Evolutionary conservation across 37 sponge, comb jelly and placozoan genomes (phyloP).

Genomic region (Lycopodina hypogea): DNA sequence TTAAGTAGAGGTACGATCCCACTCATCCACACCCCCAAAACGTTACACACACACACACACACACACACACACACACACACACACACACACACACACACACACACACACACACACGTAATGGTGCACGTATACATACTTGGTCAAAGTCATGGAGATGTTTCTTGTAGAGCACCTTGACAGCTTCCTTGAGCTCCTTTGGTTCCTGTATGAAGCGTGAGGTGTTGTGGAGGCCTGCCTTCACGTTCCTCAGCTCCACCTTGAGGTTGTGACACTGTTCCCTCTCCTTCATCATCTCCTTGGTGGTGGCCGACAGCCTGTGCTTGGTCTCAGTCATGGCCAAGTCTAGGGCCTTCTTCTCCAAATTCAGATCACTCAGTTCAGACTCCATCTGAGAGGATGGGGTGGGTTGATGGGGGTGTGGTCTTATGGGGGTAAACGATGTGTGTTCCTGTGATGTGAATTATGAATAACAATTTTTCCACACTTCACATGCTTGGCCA

Average conservation of each 20-base stretch:
- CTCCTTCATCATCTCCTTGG: conserved; percentile 83
- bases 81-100: no score
- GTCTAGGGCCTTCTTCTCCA: conserved; percentile 75
- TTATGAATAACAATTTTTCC: no score
- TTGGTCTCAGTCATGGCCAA: conserved; percentile 70
- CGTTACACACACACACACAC: no score
- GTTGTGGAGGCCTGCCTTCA: conserved; percentile 84
- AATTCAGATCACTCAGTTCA: conserved; percentile 78
- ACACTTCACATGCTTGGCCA: no score
- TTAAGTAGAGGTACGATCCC: no score
- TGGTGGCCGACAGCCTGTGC: conserved; percentile 80
- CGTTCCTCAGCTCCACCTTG: conserved; percentile 68
- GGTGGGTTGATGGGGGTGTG: no score
- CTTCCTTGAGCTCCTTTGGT: conserved; percentile 88
- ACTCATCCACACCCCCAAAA: no score
- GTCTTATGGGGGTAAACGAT: no score
- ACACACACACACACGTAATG: no score
- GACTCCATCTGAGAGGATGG: conserved; percentile 82
- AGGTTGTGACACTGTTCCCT: conserved; percentile 79
- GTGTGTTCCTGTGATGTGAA: no score
- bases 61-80: no score
- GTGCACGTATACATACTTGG: conserved; percentile 26
- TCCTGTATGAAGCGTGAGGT: conserved; percentile 88
- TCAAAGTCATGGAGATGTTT: conserved; percentile 71
- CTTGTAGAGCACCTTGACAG: conserved; percentile 45